Evolutionary conservation across 2,113 vertebrate species (phyloP), one percentile per base, ranked within the genome.

Genomic region (Platichthys flesus): DNA sequence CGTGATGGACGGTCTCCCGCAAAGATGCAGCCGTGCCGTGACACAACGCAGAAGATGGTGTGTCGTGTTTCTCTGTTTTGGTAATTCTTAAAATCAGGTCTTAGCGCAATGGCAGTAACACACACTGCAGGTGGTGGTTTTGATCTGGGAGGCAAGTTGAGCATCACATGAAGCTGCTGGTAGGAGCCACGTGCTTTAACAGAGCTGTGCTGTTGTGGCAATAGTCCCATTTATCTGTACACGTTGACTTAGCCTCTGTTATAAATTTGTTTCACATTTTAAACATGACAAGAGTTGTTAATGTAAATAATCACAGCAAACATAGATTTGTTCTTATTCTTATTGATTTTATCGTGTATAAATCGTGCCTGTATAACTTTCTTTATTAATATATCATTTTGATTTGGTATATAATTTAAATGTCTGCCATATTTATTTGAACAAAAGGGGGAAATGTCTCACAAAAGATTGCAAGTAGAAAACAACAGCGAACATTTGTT

Each of bases 281-380:
- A 55, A 62, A 58, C 20, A 9, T 6, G 31, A 67, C 71, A 31
- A 31, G 31, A 31, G 31, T 31, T 31, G 31, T 28, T 9, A 45
- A 37, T 60, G 71, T 75, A 55, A 61, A 77, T 67, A 66, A 7
- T 56, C 59, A 15, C 26, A 28, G 24, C 61, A 28, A 13, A 18
- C 56, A 26, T 28, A 55, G 1, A 16, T 28, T 28, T 59, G 0
- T 54, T 13, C 15, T 59, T 31, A 26, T 49, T 26, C 0, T 28
- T 59, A 51, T 54, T 60, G 21, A n/a, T 66, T 59, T 80, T 55
- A 3, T 67, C 3, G 35, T 16, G 15, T 51, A 8, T 51, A 16
- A 2, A 51, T 51, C 5, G 18, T 54, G 6, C 31, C 8, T 71
- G 24, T 9, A 35, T 56, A 18, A 51, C 35, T 6, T 71, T 52